These are phyloP conservation scores for Camponotus vicinus DNA, from an alignment of 1,140 invertebrate genomes.

Conservation along the genomic window DNA sequence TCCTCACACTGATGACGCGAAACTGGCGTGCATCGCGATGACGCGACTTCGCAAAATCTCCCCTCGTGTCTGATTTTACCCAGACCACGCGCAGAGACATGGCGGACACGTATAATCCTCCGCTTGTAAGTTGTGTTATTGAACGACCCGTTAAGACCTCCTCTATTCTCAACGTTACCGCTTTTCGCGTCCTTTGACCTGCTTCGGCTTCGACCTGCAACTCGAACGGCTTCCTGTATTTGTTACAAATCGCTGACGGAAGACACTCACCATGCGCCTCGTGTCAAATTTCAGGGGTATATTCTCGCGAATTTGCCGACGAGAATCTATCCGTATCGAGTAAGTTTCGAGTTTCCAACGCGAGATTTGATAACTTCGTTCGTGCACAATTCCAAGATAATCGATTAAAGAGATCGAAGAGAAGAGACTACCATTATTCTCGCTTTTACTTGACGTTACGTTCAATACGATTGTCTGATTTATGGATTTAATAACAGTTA, in stretches of 20 bases:
- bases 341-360: conserved; percentile 6
- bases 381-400: not conserved
- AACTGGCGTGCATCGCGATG: conserved; percentile 11
- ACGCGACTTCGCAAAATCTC: conserved; percentile 39
- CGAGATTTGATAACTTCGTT: not conserved
- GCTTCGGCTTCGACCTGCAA: not conserved
- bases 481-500: too few species aligned
- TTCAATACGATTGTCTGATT: too few species aligned
- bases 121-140: conserved; percentile 40
- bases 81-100: not conserved
- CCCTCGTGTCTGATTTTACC: conserved; percentile 34
- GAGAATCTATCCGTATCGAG: not conserved
- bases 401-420: too few species aligned
- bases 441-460: too few species aligned
- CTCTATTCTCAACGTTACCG: not conserved
- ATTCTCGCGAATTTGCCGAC: not conserved
- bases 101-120: conserved; percentile 46
- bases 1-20: conserved; percentile 6
- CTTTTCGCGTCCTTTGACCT: not conserved
- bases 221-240: conserved; percentile 31
- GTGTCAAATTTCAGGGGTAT: not conserved
- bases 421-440: too few species aligned
- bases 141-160: conserved; percentile 48
- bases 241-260: conserved; percentile 1
- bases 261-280: not conserved